phyloP scores from a whole-genome alignment of 53 echinoderm and acorn worm species.

The Holothuria leucospilota region DNA sequence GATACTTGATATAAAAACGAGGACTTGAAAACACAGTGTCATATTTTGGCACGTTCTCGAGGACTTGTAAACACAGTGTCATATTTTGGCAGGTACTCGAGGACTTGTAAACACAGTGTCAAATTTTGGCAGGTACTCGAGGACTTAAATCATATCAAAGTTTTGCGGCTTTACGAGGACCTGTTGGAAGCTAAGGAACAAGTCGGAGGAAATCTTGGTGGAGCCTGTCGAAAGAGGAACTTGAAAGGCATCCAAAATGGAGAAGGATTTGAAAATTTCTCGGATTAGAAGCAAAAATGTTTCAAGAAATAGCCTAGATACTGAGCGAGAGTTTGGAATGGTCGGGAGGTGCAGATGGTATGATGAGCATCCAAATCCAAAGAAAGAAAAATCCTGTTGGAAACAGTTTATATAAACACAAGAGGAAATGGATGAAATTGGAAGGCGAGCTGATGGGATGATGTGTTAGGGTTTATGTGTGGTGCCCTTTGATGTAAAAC shows the following conservation, averaged over 20 bases:
- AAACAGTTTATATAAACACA: conserved; percentile 9
- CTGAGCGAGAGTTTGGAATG: neutral
- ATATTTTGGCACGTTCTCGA: too few species aligned
- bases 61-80: too few species aligned
- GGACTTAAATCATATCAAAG: too few species aligned
- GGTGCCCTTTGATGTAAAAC: too few species aligned
- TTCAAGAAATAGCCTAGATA: conserved; percentile 10
- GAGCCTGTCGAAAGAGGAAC: conserved; percentile 36
- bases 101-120: too few species aligned
- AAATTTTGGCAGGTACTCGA: too few species aligned
- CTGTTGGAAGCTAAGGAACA: neutral
- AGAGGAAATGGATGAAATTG: conserved; percentile 36
- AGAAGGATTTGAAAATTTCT: neutral
- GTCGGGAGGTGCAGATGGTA: too few species aligned
- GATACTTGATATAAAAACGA: too few species aligned
- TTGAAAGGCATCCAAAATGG: conserved; percentile 1
- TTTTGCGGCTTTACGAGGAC: too few species aligned
- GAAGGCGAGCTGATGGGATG: conserved; percentile 24
- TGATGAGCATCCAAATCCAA: neutral
- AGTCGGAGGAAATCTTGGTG: neutral
- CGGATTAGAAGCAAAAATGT: conserved; percentile 12
- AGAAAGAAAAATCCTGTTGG: neutral
- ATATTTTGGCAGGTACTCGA: too few species aligned
- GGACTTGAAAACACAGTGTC: too few species aligned
- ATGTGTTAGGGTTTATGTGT: neutral